Conservation (phyloP, 2,797 vertebrate species). For the Gadopsis marmoratus region DNA sequence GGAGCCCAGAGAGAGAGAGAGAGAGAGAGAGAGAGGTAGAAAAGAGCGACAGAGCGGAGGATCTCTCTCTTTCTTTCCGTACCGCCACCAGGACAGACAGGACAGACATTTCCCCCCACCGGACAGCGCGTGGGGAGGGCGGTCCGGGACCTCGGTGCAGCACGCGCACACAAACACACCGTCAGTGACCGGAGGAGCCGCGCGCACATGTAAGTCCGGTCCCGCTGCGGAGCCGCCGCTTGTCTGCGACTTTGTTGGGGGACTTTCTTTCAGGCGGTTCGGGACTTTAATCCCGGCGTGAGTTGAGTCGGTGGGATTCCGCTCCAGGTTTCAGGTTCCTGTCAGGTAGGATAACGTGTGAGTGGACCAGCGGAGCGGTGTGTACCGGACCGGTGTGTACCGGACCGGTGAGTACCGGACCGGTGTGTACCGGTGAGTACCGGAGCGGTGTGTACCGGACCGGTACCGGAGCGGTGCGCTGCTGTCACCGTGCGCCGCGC, state of each 20-base stretch:
- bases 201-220: slow-evolving; percentile 65
- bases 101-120: slow-evolving; percentile 67
- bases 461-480: neutral
- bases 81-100: slow-evolving; percentile 49
- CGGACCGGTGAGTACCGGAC: too few relatives aligned
- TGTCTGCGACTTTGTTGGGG: neutral
- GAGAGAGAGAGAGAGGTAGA: slow-evolving; percentile 63
- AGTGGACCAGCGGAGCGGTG: too few relatives aligned
- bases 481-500: slow-evolving; percentile 9
- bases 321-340: neutral
- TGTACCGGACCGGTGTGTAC: too few relatives aligned
- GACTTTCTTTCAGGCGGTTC: neutral
- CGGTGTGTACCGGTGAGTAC: too few relatives aligned
- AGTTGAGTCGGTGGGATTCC: neutral
- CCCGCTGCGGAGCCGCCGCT: neutral
- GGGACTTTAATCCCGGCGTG: neutral
- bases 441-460: too few relatives aligned
- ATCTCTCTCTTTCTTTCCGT: slow-evolving; percentile 74
- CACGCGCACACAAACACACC: slow-evolving; percentile 37
- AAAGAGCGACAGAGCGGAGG: slow-evolving; percentile 65
- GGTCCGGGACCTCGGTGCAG: slow-evolving; percentile 62
- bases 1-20: slow-evolving; percentile 26
- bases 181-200: too few relatives aligned
- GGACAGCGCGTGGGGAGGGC: slow-evolving; percentile 77
- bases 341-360: neutral